Evolutionary conservation across 1,140 invertebrate species (phyloP), one percentile per base, ranked within the genome.

Genomic region (Hylaeus anthracinus): DNA sequence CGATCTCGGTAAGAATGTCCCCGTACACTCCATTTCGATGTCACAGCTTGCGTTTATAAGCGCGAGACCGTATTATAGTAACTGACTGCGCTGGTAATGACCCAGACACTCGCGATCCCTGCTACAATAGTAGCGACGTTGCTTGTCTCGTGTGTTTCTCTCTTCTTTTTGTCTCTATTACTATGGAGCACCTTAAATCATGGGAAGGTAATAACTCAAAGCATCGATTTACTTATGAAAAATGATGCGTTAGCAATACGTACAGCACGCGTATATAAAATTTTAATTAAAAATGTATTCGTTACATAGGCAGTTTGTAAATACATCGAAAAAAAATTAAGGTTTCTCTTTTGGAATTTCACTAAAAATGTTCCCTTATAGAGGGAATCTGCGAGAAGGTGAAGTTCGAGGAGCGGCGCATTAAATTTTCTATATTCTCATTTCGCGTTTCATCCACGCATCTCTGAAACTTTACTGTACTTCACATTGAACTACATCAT

Each of bases 11-110:
- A 84, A 70, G 69, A 86, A 86, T 77, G 60, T 63, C 56, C 37
- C 41, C 65, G 55, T 74, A 80, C 77, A 65, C 77, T 73, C 56
- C 58, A 80, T 81, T 81, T 77, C 71, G 77, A 83, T 83, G 76
- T 79, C 75, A 73, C 76, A 80, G 76, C 76, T 86, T 86, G 77
- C 69, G 76, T 67, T 79, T 69, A 79, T 82, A 82, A 79, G 81
- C 77, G 63, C 37, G 26, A 26, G 15, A 74, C 58, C 64, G 77
- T 83, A 83, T 83, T 83, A 80, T 45, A 80, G 77, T 73, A 80
- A 80, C 81, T 70, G 71, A 74, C 70, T 74, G 77, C 71, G 51
- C n/a, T n/a, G 63, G 65, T 80, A 83, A 80, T 83, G 64, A 56
- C 63, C 69, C 51, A 55, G 63, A 72, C 55, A 74, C 61, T 79